Evolutionary conservation across 2,888 invertebrate genomes (phyloP), one percentile per base, ranked within the genome.

Genomic region (Ochropacha duplaris): DNA sequence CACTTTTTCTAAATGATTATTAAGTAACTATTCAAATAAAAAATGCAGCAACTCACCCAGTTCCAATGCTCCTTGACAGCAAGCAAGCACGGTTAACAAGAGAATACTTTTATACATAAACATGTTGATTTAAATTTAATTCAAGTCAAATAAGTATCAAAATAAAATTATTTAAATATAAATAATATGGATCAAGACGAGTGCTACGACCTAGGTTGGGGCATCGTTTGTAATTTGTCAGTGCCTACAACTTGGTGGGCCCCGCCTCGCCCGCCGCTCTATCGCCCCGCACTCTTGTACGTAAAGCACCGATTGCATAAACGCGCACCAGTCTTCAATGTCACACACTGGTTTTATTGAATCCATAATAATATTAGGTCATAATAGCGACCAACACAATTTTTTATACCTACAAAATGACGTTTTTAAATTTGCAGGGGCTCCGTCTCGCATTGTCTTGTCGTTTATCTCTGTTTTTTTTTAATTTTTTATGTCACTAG

Each of bases 1-100:
- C 14, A 34, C 34, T 14, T 14, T 12, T 14, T 14, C 14, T 34
- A 34, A 14, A 34, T 14, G 4, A 14, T 34, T 14, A 14, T 34
- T 12, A 4, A 34, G 34, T 16, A 39, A 39, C 9, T 44, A 44
- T 39, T 19, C 19, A 14, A 9, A 16, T 19, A 9, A 16, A 44
- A 9, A 44, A n/a, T 9, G 19, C 44, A 19, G 44, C 5, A 28
- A 83, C 90, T 84, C 73, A 90, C 90, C 81, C 39, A 90, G 71
- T 65, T 88, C 83, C 55, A 82, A 60, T 24, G 76, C 71, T 64
- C 84, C 85, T 62, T 74, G 70, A 60, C 79, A 78, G 56, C 54
- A 62, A 61, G 69, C 71, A 19, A 81, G 61, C 62, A 80, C 58
- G 36, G 69, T 56, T 16, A 78, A 61, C 11, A 86, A 61, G 59